Percentiles rank a stretch among this genome's conserved stretches.
Conservation (phyloP, 2,113 vertebrate species). For the Apodemus sylvaticus region DNA sequence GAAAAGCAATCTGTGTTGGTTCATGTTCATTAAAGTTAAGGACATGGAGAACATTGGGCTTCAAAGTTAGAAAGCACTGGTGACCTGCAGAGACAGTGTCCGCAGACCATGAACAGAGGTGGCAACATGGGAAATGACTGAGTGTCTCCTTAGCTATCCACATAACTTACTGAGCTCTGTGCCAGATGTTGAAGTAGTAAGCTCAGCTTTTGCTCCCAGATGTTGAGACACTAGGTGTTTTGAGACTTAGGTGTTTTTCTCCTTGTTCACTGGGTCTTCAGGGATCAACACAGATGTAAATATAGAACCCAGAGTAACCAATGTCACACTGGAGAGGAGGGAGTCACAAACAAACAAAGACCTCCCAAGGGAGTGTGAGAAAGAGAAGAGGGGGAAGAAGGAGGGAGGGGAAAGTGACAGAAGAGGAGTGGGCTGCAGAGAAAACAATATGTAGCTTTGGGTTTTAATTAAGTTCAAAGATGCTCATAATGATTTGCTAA, state of each 20-base stretch:
- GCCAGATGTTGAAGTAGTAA: background rate
- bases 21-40: background rate
- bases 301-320: background rate
- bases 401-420: background rate
- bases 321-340: background rate
- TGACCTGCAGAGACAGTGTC: background rate
- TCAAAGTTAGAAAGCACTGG: background rate
- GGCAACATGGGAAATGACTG: fast-evolving
- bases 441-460: background rate
- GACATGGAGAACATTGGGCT: background rate
- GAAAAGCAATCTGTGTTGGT: background rate
- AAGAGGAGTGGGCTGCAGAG: background rate
- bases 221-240: background rate
- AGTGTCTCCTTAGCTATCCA: background rate
- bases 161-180: background rate
- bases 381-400: background rate
- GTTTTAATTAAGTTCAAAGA: constrained; percentile 46
- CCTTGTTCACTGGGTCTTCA: background rate
- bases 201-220: background rate
- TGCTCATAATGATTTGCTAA: constrained; percentile 46
- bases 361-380: background rate
- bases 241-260: background rate
- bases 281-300: background rate
- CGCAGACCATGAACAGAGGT: background rate
- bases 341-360: background rate